Evolutionary conservation across 2,113 vertebrate species (phyloP), one percentile per base, ranked within the genome.

Genomic region (Megaceryle maxima): DNA sequence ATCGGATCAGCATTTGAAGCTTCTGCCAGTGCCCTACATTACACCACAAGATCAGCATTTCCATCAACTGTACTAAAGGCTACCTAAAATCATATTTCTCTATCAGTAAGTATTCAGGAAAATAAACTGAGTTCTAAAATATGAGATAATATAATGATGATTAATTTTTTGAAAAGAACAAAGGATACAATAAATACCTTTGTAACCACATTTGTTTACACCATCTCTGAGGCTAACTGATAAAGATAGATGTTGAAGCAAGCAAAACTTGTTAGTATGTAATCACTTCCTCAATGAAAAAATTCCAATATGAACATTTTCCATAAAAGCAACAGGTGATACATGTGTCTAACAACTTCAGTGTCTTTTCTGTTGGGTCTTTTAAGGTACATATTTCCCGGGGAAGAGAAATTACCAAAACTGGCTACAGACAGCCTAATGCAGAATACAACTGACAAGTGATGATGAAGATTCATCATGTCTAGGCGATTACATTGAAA

Each of bases 261-360:
- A 76, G 66, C 4, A 91, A 79, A 53, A 1, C 21, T 70, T 59
- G n/a, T 73, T 80, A 31, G 55, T n/a, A 24, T 29, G 22, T 83
- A 95, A 83, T 69, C 20, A 53, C 29, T 94, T 94, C 89, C 95
- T 79, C n/a, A 70, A 26, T 62, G 44, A 79, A 92, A 93, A 94
- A 20, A 29, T 90, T 62, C 70, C 70, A 79, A 14, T 31, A 44
- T 57, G 88, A 90, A 91, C 7, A 90, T 76, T 95, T 91, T 51
- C 66, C 85, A 60, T 39, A 64, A 55, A 87, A 82, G 55, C 56
- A 87, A 70, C 17, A 89, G 16, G n/a, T 82, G 87, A 87, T 68
- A 82, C 88, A 66, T 17, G 7, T 51, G 53, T 56, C 15, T 37
- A 92, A 60, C 70, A 79, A 33, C 48, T 72, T 44, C 35, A 51